A percentile compares a stretch with the other conserved stretches of the same genome.
These are phyloP conservation scores for Ichneumoninae sp. DNA, from an alignment of 2,888 invertebrate species.

Conservation along the genomic window DNA sequence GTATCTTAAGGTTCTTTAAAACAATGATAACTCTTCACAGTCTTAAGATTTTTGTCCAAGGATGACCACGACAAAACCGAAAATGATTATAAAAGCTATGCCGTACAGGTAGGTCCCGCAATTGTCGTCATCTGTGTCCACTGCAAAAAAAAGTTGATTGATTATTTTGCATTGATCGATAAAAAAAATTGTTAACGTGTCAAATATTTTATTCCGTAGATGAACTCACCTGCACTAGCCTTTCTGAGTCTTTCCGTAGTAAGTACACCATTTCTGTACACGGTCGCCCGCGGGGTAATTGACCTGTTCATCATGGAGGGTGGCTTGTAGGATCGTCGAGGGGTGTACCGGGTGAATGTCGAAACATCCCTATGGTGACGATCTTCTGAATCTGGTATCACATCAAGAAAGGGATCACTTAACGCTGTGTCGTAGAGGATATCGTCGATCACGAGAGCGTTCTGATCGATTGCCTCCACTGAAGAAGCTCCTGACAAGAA, in stretches of 20 bases:
- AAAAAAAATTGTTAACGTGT: not conserved
- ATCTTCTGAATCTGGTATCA: not conserved
- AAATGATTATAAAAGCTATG: too few species aligned
- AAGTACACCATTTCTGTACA: not conserved
- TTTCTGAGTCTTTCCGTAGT: not conserved
- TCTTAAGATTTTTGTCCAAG: too few species aligned
- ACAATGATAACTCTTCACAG: too few species aligned
- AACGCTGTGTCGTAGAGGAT: not conserved
- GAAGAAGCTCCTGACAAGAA: not conserved
- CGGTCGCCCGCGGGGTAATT: not conserved
- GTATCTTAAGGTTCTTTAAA: too few species aligned
- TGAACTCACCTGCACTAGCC: not conserved
- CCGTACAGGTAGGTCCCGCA: not conserved
- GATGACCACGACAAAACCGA: too few species aligned
- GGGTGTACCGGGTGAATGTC: slow-evolving; percentile 7
- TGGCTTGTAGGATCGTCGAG: slow-evolving; percentile 13
- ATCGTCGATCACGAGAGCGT: not conserved
- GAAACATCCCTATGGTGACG: not conserved
- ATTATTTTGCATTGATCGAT: not conserved
- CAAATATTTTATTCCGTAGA: not conserved
- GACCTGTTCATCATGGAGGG: not conserved
- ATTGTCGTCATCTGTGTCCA: not conserved
- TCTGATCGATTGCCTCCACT: too few species aligned
- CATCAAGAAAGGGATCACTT: not conserved
- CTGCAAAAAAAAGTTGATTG: slow-evolving; percentile 18